A percentile compares a stretch with the other conserved stretches of the same genome.
Conservation (phyloP, 1,140 invertebrate genomes). For the Drosophila saltans region DNA sequence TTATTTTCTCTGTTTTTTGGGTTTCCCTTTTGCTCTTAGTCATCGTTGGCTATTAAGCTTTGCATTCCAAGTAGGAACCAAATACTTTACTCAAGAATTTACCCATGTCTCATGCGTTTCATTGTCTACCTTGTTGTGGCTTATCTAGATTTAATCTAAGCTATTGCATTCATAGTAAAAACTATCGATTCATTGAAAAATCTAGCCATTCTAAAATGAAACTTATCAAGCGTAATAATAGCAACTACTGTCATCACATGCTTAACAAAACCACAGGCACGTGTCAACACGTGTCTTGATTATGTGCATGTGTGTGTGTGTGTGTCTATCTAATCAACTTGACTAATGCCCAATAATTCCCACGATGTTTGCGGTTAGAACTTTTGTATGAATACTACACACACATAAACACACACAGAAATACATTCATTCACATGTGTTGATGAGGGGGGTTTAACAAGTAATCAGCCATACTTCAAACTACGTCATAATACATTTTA, state of each 20-base stretch:
- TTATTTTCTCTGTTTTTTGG: slow-evolving; percentile 12
- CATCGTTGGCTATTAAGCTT: slow-evolving; percentile 7
- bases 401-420: background rate
- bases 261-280: slow-evolving; percentile 35
- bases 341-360: slow-evolving; percentile 32
- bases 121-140: background rate
- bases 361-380: slow-evolving; percentile 36
- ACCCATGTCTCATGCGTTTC: slow-evolving; percentile 10
- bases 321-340: slow-evolving; percentile 22
- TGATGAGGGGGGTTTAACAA: background rate
- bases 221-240: background rate
- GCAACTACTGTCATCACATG: background rate
- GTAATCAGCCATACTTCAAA: no score
- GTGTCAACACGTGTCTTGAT: slow-evolving; percentile 22
- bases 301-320: background rate
- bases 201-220: background rate
- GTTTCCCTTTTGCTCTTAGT: slow-evolving; percentile 10
- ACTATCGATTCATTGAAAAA: background rate
- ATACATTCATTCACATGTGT: slow-evolving; percentile 6
- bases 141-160: background rate
- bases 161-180: background rate
- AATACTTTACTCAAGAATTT: slow-evolving; percentile 8
- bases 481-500: no score
- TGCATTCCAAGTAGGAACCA: slow-evolving; percentile 15
- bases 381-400: background rate